phyloP scores from a whole-genome alignment of 2,797 vertebrate species.

The Steatocranus sp. region DNA sequence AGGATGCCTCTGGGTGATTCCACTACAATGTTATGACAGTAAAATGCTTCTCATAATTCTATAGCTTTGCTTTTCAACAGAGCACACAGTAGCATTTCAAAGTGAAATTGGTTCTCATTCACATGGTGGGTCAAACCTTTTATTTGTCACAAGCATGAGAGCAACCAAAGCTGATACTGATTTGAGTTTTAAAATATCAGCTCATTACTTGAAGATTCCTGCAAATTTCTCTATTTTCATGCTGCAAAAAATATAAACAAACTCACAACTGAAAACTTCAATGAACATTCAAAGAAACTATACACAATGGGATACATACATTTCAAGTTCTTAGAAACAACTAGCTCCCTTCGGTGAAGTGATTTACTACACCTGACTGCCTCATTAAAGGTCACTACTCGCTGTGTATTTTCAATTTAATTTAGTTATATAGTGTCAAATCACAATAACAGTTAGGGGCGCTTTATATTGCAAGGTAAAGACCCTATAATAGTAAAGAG shows the following conservation, averaged over 20 bases:
- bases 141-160: not conserved
- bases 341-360: not conserved
- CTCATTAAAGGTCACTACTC: not conserved
- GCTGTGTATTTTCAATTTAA: not conserved
- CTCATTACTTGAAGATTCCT: not conserved
- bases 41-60: constrained; percentile 4
- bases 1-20: not conserved
- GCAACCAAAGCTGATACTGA: not conserved
- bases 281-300: not conserved
- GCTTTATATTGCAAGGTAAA: fast-evolving
- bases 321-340: fast-evolving
- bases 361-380: not conserved
- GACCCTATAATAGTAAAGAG: not conserved
- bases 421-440: not conserved
- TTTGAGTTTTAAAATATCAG: not conserved
- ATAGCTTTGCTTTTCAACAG: not conserved
- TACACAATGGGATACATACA: not conserved
- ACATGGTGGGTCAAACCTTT: not conserved
- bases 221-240: not conserved
- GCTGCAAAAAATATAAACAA: not conserved
- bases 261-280: not conserved
- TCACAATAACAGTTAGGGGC: not conserved
- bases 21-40: not conserved
- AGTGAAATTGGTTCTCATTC: not conserved
- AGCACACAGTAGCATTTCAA: not conserved